Evolutionary conservation across 2,113 vertebrate genomes (phyloP).

Genomic region (Rhinopomastus cyanomelas): DNA sequence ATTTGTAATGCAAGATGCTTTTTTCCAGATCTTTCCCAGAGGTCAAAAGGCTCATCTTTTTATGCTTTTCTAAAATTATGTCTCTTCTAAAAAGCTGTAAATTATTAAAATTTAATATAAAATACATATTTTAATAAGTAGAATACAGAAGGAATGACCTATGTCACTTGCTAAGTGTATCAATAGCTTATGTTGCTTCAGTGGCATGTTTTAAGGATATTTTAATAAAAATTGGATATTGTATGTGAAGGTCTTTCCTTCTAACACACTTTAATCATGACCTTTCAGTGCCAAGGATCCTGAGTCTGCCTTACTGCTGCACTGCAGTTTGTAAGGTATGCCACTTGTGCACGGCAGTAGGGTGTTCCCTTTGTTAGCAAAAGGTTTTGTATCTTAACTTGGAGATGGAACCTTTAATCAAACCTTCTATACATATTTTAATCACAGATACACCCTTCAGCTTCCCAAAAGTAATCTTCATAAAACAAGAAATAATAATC

Average conservation of each 20-base stretch:
- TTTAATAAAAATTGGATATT: constrained; percentile 18
- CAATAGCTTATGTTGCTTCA: not conserved
- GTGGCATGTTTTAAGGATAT: not conserved
- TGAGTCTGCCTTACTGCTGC: not conserved
- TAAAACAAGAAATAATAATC: not conserved
- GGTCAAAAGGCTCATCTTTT: constrained; percentile 18
- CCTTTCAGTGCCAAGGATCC: not conserved
- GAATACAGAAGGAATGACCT: not conserved
- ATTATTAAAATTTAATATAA: constrained; percentile 26
- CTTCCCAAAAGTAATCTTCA: not conserved
- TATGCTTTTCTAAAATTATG: not conserved
- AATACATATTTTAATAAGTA: constrained; percentile 2
- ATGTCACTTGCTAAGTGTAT: not conserved
- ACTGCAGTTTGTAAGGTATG: not conserved
- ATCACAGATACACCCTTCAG: not conserved
- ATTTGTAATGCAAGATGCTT: constrained; percentile 22
- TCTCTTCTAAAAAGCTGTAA: constrained; percentile 27
- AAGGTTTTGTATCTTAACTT: not conserved
- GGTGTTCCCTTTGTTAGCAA: not conserved
- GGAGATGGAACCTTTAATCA: not conserved
- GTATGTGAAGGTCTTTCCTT: not conserved
- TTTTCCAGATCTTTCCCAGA: not conserved
- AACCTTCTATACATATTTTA: not conserved
- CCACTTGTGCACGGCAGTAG: not conserved
- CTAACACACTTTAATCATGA: constrained; percentile 25